Conservation (phyloP, 2,888 invertebrate genomes). For the Phlogophora meticulosa region DNA sequence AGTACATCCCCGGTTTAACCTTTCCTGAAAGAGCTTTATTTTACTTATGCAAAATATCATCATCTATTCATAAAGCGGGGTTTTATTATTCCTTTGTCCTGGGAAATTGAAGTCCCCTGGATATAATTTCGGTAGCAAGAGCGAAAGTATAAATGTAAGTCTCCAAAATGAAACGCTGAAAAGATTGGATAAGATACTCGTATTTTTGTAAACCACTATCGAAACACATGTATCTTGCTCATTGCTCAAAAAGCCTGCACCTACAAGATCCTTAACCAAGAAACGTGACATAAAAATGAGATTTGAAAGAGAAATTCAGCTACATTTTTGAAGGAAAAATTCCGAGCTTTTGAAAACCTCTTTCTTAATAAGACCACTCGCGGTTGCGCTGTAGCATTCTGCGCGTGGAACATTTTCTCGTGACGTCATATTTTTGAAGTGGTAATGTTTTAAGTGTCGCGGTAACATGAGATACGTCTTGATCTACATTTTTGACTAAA, state of each 20-base stretch:
- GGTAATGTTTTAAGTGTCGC: constrained; percentile 12
- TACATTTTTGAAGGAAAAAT: constrained; percentile 39
- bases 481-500: constrained; percentile 16
- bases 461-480: neutral
- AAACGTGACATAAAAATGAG: constrained; percentile 29
- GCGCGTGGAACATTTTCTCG: constrained; percentile 29
- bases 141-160: neutral
- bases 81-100: constrained; percentile 3
- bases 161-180: neutral
- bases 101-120: neutral
- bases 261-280: constrained; percentile 1
- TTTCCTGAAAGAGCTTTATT: neutral
- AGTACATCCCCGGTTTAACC: neutral
- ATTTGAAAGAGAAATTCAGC: constrained; percentile 29
- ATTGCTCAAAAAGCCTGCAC: neutral
- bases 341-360: constrained; percentile 38
- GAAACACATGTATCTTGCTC: neutral
- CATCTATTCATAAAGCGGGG: constrained; percentile 13
- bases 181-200: neutral
- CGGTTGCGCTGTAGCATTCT: constrained; percentile 20
- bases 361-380: constrained; percentile 46
- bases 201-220: neutral
- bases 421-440: constrained; percentile 27
- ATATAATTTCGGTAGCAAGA: constrained; percentile 3
- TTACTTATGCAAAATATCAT: neutral